Evolutionary conservation across 2,797 vertebrate species (phyloP).

Genomic region (Euthynnus affinis): DNA sequence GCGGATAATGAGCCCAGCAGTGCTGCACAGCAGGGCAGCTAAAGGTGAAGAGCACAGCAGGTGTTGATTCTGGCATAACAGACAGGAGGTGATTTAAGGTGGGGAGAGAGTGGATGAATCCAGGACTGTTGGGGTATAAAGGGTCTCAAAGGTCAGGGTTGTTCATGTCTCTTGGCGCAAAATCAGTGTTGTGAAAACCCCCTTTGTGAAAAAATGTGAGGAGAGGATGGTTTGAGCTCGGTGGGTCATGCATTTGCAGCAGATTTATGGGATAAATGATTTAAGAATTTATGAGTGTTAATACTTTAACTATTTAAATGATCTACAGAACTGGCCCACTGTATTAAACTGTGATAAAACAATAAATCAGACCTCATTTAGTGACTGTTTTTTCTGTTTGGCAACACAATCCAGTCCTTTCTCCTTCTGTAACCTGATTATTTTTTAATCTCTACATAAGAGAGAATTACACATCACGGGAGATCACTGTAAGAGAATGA

Average conservation of each 20-base stretch:
- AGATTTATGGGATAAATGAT: neutral
- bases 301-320: neutral
- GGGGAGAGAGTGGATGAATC: neutral
- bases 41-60: conserved; percentile 62
- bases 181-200: neutral
- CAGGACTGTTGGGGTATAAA: conserved; percentile 8
- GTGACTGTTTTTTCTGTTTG: neutral
- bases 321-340: neutral
- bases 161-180: neutral
- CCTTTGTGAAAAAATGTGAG: neutral
- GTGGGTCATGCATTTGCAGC: neutral
- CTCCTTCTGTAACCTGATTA: neutral
- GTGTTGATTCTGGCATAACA: conserved; percentile 9
- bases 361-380: neutral
- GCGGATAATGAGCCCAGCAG: conserved; percentile 56
- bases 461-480: conserved; percentile 13
- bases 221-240: neutral
- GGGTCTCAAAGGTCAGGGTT: conserved; percentile 23
- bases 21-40: conserved; percentile 22
- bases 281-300: neutral
- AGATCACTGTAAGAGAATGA: neutral
- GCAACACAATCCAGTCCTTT: neutral
- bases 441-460: neutral
- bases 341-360: neutral
- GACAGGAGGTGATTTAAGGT: conserved; percentile 1